phyloP scores from a whole-genome alignment of 2,797 vertebrate genomes.

The Sorex maritimensis region DNA sequence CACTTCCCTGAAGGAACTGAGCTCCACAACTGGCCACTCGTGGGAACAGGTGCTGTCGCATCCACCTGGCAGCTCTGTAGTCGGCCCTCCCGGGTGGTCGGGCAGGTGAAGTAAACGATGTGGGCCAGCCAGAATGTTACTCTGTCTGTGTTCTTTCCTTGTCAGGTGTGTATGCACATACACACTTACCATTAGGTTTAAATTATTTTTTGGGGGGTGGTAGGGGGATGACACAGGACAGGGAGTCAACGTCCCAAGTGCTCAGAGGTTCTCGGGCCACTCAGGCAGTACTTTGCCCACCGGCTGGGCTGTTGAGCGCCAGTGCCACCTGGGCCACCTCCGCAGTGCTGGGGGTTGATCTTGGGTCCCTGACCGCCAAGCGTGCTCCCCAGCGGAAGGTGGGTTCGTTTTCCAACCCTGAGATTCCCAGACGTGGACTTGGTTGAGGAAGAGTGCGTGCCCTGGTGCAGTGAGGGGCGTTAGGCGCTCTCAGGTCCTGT shows the following conservation, averaged over 20 bases:
- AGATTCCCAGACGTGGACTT: neutral
- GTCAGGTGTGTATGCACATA: neutral
- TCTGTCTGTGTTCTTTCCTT: constrained; percentile 46
- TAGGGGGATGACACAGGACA: no score
- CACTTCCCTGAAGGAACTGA: neutral
- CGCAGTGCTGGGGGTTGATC: no score
- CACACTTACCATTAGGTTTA: neutral
- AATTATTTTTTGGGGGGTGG: no score
- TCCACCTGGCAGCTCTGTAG: neutral
- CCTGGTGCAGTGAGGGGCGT: neutral
- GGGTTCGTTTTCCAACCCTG: constrained; percentile 62
- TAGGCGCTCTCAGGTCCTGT: neutral
- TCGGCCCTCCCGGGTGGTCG: neutral
- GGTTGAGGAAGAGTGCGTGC: neutral
- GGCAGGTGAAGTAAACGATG: neutral
- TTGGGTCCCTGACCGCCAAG: no score
- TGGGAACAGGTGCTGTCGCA: neutral
- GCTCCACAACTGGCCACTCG: neutral
- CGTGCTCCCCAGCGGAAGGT: neutral
- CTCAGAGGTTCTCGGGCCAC: no score
- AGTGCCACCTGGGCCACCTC: no score
- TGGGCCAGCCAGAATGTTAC: neutral
- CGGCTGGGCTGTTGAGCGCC: no score
- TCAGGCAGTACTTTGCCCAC: no score
- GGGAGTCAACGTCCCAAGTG: no score